Evolutionary conservation across 23 tunicate genomes (phyloP).

Genomic region (Styela plicata): DNA sequence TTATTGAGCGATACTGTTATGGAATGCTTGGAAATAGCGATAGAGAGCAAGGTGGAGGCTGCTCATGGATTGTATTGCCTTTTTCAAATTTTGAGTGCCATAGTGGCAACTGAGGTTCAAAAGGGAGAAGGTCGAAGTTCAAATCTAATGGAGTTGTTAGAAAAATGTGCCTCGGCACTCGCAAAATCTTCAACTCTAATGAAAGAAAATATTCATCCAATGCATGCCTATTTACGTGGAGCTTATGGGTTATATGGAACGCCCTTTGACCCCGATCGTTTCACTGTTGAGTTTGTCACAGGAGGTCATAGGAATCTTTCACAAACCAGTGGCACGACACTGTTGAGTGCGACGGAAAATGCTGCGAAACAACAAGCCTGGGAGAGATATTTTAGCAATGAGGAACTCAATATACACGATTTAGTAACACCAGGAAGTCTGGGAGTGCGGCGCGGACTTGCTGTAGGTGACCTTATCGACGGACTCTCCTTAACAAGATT

Average conservation of each 20-base stretch:
- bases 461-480: neutral
- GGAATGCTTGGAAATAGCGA: slow-evolving; percentile 6
- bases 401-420: slow-evolving; percentile 12
- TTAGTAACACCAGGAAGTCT: neutral
- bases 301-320: neutral
- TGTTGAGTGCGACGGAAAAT: neutral
- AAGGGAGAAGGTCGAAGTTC: neutral
- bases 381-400: slow-evolving; percentile 23
- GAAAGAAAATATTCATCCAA: neutral
- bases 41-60: neutral
- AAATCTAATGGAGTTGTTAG: neutral
- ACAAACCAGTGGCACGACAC: neutral
- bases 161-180: neutral
- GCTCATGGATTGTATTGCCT: slow-evolving; percentile 14
- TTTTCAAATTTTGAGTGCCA: neutral
- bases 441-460: neutral
- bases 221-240: neutral
- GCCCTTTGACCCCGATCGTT: slow-evolving; percentile 15
- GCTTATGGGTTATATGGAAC: slow-evolving; percentile 12
- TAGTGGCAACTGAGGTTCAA: neutral
- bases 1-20: neutral
- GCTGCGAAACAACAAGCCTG: slow-evolving; percentile 4
- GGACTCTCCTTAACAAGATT: slow-evolving; percentile 3
- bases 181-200: neutral
- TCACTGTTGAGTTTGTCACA: neutral